phyloP scores from a whole-genome alignment of 2,888 invertebrate species.

The Tryphoninae sp. region DNA sequence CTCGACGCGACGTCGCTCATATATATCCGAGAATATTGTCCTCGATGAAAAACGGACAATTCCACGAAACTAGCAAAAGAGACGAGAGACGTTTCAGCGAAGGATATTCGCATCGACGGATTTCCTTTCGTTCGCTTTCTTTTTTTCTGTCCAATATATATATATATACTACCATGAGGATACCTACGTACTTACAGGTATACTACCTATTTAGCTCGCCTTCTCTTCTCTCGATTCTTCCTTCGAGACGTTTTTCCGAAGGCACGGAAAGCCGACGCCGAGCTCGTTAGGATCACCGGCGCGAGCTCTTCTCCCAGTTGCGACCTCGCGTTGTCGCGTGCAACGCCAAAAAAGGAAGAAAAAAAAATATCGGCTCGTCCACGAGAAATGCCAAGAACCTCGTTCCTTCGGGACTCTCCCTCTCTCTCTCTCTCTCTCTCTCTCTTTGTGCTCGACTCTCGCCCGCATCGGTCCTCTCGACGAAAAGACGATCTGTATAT shows the following conservation, averaged over 20 bases:
- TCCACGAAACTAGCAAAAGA: too few relatives aligned
- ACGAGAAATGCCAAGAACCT: background rate
- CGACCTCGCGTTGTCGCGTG: background rate
- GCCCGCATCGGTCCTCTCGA: too few relatives aligned
- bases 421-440: background rate
- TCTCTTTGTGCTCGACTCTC: too few relatives aligned
- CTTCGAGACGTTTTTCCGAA: constrained; percentile 15
- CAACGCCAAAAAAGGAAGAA: constrained; percentile 16
- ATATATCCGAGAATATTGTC: too few relatives aligned
- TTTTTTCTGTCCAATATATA: background rate
- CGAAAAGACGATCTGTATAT: too few relatives aligned
- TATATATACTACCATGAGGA: background rate
- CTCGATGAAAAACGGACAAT: too few relatives aligned
- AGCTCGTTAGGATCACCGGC: constrained; percentile 49
- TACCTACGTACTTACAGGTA: background rate
- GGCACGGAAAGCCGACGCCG: constrained; percentile 41
- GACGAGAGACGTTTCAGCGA: too few relatives aligned
- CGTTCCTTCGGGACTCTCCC: constrained; percentile 1
- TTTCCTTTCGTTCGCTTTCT: too few relatives aligned
- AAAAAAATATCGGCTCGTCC: background rate
- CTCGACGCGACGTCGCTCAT: too few relatives aligned
- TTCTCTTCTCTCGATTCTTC: constrained; percentile 17
- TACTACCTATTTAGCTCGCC: too few relatives aligned
- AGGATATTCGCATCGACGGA: too few relatives aligned
- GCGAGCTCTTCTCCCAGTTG: constrained; percentile 13